Conservation (phyloP, 2,797 vertebrate species). For the Rhinella marina region DNA sequence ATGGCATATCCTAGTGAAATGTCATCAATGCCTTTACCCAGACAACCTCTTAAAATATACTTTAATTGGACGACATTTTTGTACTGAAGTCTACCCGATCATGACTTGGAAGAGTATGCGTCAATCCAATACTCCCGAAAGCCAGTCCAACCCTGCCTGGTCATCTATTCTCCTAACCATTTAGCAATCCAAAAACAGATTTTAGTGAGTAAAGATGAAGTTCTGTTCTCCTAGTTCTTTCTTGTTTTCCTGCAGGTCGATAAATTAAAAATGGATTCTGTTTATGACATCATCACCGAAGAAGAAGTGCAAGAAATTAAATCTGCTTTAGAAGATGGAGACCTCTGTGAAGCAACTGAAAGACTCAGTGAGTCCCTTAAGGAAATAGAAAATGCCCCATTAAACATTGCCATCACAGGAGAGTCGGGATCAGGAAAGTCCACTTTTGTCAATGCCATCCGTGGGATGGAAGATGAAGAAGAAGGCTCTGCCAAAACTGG, state of each 20-base stretch:
- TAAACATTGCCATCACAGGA: constrained; percentile 67
- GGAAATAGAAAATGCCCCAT: not conserved
- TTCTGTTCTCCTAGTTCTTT: not conserved
- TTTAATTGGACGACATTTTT: not conserved
- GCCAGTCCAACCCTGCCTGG: no score
- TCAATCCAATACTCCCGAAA: not conserved
- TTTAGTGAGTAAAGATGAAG: not conserved
- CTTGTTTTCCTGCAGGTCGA: not conserved
- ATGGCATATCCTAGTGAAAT: no score
- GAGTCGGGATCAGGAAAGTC: constrained; percentile 67
- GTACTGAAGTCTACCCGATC: not conserved
- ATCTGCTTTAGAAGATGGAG: constrained; percentile 11
- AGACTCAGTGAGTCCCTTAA: not conserved
- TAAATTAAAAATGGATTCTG: not conserved
- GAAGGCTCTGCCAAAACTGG: constrained; percentile 54
- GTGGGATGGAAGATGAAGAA: constrained; percentile 58
- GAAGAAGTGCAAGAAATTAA: constrained; percentile 10
- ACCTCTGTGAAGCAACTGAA: constrained; percentile 31
- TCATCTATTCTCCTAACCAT: not conserved
- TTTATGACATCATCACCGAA: not conserved
- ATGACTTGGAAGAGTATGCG: not conserved
- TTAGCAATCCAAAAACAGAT: not conserved
- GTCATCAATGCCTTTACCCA: not conserved
- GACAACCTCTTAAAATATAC: not conserved
- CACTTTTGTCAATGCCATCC: constrained; percentile 67